These are phyloP conservation scores for Toxonevra muliebris DNA, from an alignment of 2,888 invertebrate species.

Conservation along the genomic window DNA sequence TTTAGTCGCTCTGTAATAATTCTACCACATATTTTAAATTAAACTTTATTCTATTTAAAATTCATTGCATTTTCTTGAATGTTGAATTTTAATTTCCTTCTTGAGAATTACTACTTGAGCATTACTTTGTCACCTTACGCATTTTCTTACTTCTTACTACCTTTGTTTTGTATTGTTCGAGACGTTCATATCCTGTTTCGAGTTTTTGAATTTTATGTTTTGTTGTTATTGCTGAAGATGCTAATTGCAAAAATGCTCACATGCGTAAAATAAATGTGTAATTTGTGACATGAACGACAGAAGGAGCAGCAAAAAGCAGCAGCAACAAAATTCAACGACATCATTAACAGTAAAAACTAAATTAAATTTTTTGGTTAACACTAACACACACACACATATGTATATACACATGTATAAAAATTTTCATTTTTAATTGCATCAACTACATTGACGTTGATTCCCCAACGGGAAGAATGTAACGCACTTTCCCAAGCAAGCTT, in stretches of 20 bases:
- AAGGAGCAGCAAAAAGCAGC: conserved; percentile 8
- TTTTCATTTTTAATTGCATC: conserved; percentile 29
- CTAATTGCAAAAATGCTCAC: conserved; percentile 23
- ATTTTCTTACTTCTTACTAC: too few species aligned
- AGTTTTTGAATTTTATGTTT: neutral
- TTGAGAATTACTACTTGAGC: neutral
- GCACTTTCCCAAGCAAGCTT: too few species aligned
- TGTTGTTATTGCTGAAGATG: neutral
- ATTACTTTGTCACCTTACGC: neutral
- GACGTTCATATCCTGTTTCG: neutral
- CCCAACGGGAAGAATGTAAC: too few species aligned
- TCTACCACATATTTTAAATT: too few species aligned
- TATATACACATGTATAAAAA: neutral
- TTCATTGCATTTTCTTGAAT: too few species aligned
- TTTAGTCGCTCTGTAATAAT: too few species aligned
- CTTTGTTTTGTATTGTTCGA: neutral
- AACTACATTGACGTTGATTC: neutral
- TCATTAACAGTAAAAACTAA: conserved; percentile 30
- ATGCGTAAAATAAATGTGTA: conserved; percentile 30
- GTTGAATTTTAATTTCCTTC: too few species aligned
- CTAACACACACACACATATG: neutral
- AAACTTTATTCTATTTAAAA: too few species aligned
- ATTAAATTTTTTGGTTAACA: conserved; percentile 23
- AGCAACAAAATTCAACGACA: neutral
- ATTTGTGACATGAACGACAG: conserved; percentile 8